A percentile compares a stretch with the other conserved stretches of the same genome.
Evolutionary conservation across 2,797 vertebrate species (phyloP).

Genomic region (Varecia variegata): DNA sequence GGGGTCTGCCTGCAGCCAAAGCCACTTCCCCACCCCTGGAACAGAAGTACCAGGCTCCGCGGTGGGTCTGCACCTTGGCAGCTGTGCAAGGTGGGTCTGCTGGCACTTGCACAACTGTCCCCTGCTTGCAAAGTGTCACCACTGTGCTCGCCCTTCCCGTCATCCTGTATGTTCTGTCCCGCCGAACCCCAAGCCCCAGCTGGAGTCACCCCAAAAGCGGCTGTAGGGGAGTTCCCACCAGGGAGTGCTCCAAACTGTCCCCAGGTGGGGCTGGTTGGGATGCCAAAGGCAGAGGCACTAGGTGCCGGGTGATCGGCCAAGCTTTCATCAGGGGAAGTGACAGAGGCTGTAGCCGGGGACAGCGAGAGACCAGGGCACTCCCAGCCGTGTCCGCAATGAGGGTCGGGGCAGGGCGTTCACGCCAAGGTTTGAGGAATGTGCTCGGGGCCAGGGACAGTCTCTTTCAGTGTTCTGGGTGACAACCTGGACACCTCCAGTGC

Average conservation of each 20-base stretch:
- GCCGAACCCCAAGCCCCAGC: neutral
- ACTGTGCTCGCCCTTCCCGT: accelerated
- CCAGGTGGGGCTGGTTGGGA: neutral
- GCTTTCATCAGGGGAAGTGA: neutral
- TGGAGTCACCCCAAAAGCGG: no score
- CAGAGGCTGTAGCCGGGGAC: neutral
- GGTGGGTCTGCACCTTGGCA: no score
- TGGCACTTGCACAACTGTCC: neutral
- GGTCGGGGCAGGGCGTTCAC: neutral
- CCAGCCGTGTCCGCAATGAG: accelerated
- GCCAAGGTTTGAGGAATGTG: neutral
- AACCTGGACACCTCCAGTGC: neutral
- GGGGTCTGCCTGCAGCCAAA: neutral
- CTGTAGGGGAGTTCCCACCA: neutral
- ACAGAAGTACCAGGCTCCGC: neutral
- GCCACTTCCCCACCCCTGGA: neutral
- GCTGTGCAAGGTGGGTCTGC: no score
- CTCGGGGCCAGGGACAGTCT: neutral
- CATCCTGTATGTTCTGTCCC: neutral
- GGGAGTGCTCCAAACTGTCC: neutral
- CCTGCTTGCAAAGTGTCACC: neutral
- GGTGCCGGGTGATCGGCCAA: neutral
- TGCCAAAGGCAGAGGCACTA: no score
- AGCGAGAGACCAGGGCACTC: neutral
- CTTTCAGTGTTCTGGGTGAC: neutral